Percentiles rank a stretch among this genome's conserved stretches.
Evolutionary conservation across 1,140 invertebrate genomes (phyloP).

Genomic region (Cataglyphis hispanica): DNA sequence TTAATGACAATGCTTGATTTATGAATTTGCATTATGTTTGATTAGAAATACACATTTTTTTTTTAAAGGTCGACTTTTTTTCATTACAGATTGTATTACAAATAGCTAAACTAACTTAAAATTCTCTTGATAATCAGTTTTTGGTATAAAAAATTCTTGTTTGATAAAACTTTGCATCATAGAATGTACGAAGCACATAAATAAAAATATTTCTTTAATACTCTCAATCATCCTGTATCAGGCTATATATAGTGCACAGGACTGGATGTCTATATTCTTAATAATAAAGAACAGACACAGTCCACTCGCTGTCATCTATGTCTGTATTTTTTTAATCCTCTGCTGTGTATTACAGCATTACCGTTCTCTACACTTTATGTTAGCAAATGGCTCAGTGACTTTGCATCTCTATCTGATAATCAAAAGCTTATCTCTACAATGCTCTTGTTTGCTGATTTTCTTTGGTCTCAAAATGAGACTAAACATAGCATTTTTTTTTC

Average conservation of each 20-base stretch:
- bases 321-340: slow-evolving; percentile 64
- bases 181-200: neutral
- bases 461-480: slow-evolving; percentile 83
- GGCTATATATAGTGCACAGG: slow-evolving; percentile 63
- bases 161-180: neutral
- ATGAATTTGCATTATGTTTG: neutral
- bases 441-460: slow-evolving; percentile 80
- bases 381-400: slow-evolving; percentile 59
- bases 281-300: slow-evolving; percentile 84
- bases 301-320: slow-evolving; percentile 76
- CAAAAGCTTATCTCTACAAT: slow-evolving; percentile 77
- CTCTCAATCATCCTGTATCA: slow-evolving; percentile 50
- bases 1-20: neutral
- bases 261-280: slow-evolving; percentile 85
- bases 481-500: slow-evolving; percentile 84
- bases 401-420: slow-evolving; percentile 68
- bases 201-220: slow-evolving; percentile 28
- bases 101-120: neutral
- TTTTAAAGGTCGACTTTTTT: neutral
- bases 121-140: neutral
- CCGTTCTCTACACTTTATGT: slow-evolving; percentile 67
- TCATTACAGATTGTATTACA: neutral
- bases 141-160: neutral
- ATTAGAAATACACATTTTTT: neutral
- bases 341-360: slow-evolving; percentile 45